phyloP scores from a whole-genome alignment of 2,888 invertebrate species.

The Tigriopus californicus region DNA sequence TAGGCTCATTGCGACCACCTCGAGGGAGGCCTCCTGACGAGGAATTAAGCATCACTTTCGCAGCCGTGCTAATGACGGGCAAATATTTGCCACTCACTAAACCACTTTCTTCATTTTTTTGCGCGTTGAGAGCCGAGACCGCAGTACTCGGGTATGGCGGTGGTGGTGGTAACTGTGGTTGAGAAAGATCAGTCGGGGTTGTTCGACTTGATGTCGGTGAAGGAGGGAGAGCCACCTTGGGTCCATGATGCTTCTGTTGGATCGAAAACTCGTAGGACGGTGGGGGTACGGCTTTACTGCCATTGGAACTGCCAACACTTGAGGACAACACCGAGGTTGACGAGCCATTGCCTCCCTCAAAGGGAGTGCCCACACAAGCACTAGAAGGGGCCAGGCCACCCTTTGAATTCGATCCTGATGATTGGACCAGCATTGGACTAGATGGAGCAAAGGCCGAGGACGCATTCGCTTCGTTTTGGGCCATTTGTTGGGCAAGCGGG shows the following conservation, averaged over 20 bases:
- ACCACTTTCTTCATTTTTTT: not conserved
- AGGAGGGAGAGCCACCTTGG: slow-evolving; percentile 23
- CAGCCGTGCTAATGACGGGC: slow-evolving; percentile 13
- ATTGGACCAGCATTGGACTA: slow-evolving; percentile 18
- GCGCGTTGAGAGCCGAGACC: not conserved
- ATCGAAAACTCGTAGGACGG: slow-evolving; percentile 20
- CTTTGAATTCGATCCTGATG: too few relatives aligned
- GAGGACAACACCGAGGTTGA: not conserved
- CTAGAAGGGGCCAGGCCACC: too few relatives aligned
- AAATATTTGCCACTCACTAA: not conserved
- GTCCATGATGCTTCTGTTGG: slow-evolving; percentile 19
- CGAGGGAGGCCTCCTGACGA: not conserved
- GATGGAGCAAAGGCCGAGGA: slow-evolving; percentile 29
- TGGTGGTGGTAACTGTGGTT: slow-evolving; percentile 27
- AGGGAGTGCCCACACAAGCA: too few relatives aligned
- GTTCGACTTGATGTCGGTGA: slow-evolving; percentile 30
- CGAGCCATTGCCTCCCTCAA: not conserved
- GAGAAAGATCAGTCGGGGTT: slow-evolving; percentile 9
- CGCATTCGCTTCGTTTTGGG: slow-evolving; percentile 56
- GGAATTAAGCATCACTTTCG: not conserved
- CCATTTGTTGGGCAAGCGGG: slow-evolving; percentile 64
- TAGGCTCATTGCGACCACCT: not conserved
- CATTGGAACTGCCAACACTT: slow-evolving; percentile 24
- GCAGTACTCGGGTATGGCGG: slow-evolving; percentile 17
- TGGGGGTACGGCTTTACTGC: slow-evolving; percentile 24